These are phyloP conservation scores for Anguilla rostrata DNA, from an alignment of 2,113 vertebrate genomes.

Conservation along the genomic window DNA sequence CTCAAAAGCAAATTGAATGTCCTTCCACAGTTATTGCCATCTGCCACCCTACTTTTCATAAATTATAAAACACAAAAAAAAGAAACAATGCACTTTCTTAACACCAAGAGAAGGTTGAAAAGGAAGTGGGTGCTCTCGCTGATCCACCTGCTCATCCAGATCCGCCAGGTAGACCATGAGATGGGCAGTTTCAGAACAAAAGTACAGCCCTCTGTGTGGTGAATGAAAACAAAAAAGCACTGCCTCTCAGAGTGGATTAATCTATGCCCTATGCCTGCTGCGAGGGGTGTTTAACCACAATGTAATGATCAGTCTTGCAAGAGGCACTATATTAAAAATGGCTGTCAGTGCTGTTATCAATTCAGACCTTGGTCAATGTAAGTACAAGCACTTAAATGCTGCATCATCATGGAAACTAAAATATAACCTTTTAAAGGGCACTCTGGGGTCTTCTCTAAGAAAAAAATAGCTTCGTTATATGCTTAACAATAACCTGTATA, in stretches of 20 bases:
- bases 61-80: conserved; percentile 15
- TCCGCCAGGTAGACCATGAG: not conserved
- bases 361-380: conserved; percentile 5
- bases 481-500: not conserved
- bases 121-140: not conserved
- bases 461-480: not conserved
- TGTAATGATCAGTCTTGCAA: not conserved
- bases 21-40: not conserved
- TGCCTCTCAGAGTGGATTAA: not conserved
- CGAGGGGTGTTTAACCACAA: conserved; percentile 12
- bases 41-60: not conserved
- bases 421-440: not conserved
- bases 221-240: conserved; percentile 10
- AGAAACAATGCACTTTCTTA: not conserved
- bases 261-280: conserved; percentile 1
- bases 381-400: not conserved
- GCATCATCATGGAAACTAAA: not conserved
- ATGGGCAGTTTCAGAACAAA: conserved; percentile 1
- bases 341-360: not conserved
- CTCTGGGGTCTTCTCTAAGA: not conserved
- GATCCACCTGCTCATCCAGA: no score
- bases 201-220: conserved; percentile 6
- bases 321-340: conserved; percentile 2
- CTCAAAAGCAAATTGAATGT: conserved; percentile 21
- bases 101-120: not conserved